phyloP scores from a whole-genome alignment of 2,113 vertebrate genomes.

The Acanthochromis polyacanthus region DNA sequence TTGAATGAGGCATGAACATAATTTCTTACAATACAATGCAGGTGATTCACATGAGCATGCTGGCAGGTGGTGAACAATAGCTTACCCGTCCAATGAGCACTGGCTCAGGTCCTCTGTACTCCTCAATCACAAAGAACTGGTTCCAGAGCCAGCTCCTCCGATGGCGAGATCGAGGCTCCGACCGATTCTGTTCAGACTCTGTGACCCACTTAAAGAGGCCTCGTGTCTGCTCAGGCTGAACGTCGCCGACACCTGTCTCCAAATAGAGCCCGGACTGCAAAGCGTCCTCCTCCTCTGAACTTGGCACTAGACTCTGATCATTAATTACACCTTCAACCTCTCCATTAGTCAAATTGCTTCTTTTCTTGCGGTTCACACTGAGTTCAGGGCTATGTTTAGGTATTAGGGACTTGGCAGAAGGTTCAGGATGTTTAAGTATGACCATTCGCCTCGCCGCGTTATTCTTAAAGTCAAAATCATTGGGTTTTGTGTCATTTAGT shows the following conservation, averaged over 20 bases:
- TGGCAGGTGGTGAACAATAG: slow-evolving; percentile 9
- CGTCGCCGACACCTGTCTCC: slow-evolving; percentile 33
- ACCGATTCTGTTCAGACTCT: slow-evolving; percentile 36
- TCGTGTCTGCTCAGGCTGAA: slow-evolving; percentile 26
- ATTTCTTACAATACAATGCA: background rate
- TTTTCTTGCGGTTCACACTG: slow-evolving; percentile 15
- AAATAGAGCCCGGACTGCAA: slow-evolving; percentile 29
- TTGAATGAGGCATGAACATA: background rate
- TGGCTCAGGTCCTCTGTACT: slow-evolving; percentile 92
- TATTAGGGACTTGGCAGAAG: slow-evolving; percentile 26
- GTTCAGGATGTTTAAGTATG: background rate
- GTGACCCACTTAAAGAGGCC: slow-evolving; percentile 37
- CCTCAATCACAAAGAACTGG: slow-evolving; percentile 96
- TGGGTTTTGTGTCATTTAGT: slow-evolving; percentile 4
- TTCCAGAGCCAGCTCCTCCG: slow-evolving; percentile 96
- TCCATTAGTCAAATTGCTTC: slow-evolving; percentile 50
- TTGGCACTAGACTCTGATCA: slow-evolving; percentile 14
- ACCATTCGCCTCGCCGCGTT: slow-evolving; percentile 1
- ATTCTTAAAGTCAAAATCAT: slow-evolving; percentile 40
- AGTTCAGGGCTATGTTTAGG: slow-evolving; percentile 49
- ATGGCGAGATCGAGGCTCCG: slow-evolving; percentile 69
- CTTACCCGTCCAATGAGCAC: slow-evolving; percentile 94
- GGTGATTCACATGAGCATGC: slow-evolving; percentile 6
- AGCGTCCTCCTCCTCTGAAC: slow-evolving; percentile 38
- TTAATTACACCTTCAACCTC: slow-evolving; percentile 53